Base-by-base conservation (phyloP, 1,140 invertebrate genomes). In the Probaryconus sp. region DNA sequence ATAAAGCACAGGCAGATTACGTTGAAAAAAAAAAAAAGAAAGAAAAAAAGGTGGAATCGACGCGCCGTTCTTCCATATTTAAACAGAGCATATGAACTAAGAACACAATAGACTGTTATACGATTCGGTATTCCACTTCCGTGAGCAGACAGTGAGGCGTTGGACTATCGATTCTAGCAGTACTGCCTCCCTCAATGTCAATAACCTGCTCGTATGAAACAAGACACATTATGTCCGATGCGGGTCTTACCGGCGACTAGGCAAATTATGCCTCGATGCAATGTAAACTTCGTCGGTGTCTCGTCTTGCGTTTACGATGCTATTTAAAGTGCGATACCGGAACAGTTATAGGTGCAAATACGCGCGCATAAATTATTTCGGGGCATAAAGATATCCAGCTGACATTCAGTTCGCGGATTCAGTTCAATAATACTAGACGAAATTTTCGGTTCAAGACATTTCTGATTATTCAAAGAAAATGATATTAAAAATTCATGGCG, bases 101-200 rank as follows among this genome's bases (percentile, higher is more conserved):
- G 61, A 73, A 73, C 61, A 73, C 70, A 73, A 73, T 73, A 55
- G 61, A 67, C 53, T 67, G 70, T 65, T 73, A 67, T 65, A 73
- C 61, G 70, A 73, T 73, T 73, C 61, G 55, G 51, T 73, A 73
- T 73, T 73, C 61, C 51, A 71, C 68, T 71, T 71, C 68, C 68
- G 58, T 64, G 51, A 71, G 68, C 60, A 71, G 68, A 71, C 68
- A 71, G 68, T 64, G 58, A 64, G 68, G 68, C 68, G 68, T 71
- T 71, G 68, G 68, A 71, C 68, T 71, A 71, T 64, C 68, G 68
- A 71, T 71, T 71, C 55, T 45, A 37, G 47, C 50, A 55, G 50
- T 43, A 42, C 48, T 56, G 42, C 50, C 68, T 71, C 58, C 58
- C 56, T 71, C 67, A 71, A 71, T 63, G 67, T 71, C 67, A 71